These are phyloP conservation scores for Micrasema minimum DNA, from an alignment of 1,140 invertebrate species.

Conservation along the genomic window DNA sequence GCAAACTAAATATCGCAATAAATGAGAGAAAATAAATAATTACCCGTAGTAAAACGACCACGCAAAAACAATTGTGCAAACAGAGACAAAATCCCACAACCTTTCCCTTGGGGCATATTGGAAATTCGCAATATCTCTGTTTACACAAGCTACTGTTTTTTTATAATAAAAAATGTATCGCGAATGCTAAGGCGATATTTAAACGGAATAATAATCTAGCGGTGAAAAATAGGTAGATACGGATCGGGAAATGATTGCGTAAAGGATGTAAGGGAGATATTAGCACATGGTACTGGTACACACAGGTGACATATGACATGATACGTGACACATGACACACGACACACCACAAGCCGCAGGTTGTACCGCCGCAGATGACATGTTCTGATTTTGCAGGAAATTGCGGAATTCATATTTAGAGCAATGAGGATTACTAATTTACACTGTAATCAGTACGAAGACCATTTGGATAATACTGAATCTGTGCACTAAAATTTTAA, in stretches of 20 bases:
- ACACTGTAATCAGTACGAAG: too few relatives aligned
- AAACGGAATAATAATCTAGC: conserved; percentile 1
- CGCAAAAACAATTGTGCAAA: conserved; percentile 50
- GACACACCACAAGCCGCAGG: too few relatives aligned
- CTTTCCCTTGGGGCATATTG: conserved; percentile 21
- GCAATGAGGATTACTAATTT: too few relatives aligned
- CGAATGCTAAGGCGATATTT: not conserved
- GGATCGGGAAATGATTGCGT: conserved; percentile 9
- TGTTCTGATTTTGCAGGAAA: too few relatives aligned
- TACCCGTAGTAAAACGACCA: conserved; percentile 46
- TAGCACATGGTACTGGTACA: too few relatives aligned
- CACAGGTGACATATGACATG: too few relatives aligned
- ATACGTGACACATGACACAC: too few relatives aligned
- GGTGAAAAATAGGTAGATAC: not conserved
- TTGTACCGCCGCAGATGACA: too few relatives aligned
- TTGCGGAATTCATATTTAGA: too few relatives aligned
- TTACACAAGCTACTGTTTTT: conserved; percentile 41
- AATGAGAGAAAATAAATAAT: conserved; percentile 48
- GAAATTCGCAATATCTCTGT: conserved; percentile 41
- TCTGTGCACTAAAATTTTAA: too few relatives aligned
- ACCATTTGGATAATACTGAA: too few relatives aligned
- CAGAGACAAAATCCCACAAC: conserved; percentile 25
- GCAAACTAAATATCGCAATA: conserved; percentile 51
- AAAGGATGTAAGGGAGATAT: not conserved
- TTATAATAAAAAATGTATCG: conserved; percentile 23